Base-by-base conservation (phyloP, 1,140 invertebrate species). In the Brachionus koreanus region DNA sequence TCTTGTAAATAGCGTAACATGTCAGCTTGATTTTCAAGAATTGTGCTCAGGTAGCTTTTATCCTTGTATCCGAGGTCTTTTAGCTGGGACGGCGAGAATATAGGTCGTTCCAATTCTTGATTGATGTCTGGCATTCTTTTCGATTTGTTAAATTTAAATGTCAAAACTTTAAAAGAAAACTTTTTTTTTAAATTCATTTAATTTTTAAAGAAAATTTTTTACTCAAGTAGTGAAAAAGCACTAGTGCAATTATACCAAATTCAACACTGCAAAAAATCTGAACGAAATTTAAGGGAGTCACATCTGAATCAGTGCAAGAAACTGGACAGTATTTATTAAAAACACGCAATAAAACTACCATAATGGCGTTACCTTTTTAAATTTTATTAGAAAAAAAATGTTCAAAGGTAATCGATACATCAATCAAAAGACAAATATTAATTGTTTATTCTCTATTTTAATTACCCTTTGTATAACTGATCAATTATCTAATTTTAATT, bases 21-120 rank as follows among this genome's bases (percentile, higher is more conserved):
- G 12, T 79, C 76, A 12, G 76, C 76, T 43, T 79, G 76, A 65
- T 79, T 79, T 35, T 79, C 76, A 16, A 79, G 57, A n/a, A 65
- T 79, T 61, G 76, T 65, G 19, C 61, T 65, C 9, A 79, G 10
- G 37, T 79, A 65, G n/a, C 39, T 79, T 13, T 37, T 37, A 65
- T 65, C 61, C 43, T 79, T 57, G 49, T 79, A 79, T 16, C 76
- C 76, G 12, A 79, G 23, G 19, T 79, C 76, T 37, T 79, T 57
- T 5, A 57, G 7, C 39, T 79, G 61, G 19, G 76, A 57, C 6
- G 49, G 23, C 10, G 49, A 61, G 76, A 79, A 79, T 12, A 79
- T 16, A 12, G 76, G 76, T 25, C 76, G 57, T 9, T 79, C 76
- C 25, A 79, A 16, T 43, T 79, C 76, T 79, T 57, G 35, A 19